Conservation (phyloP, 1,140 invertebrate species). For the Orchesella cincta region DNA sequence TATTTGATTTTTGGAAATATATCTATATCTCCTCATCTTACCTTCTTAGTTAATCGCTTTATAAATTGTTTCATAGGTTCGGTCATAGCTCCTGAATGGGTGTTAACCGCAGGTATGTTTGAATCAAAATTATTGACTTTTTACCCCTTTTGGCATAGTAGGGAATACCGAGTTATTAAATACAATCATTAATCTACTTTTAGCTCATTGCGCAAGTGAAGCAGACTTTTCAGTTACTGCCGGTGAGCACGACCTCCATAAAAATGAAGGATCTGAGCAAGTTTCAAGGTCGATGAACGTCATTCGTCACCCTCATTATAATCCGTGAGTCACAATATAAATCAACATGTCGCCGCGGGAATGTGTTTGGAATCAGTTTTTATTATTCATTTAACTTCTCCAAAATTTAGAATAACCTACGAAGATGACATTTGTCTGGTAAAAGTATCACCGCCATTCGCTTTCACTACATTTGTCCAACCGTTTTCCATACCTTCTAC, state of each 20-base stretch:
- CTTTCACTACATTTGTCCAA: background rate
- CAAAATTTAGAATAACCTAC: background rate
- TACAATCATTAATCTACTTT: background rate
- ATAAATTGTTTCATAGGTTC: background rate
- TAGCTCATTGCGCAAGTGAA: constrained; percentile 18
- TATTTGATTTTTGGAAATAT: background rate
- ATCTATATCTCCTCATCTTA: background rate
- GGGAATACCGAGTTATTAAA: background rate
- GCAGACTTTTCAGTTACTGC: constrained; percentile 49
- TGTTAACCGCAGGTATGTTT: constrained; percentile 18
- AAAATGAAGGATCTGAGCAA: constrained; percentile 58
- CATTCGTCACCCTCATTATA: constrained; percentile 59
- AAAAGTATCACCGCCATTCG: constrained; percentile 11
- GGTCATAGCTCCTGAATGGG: background rate
- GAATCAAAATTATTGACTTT: background rate
- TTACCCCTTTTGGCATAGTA: background rate
- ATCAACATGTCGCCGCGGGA: background rate
- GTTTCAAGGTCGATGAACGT: constrained; percentile 53
- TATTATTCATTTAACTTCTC: background rate
- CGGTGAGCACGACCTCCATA: constrained; percentile 54
- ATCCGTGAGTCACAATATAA: constrained; percentile 54
- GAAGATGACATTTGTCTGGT: constrained; percentile 24
- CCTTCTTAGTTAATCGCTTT: background rate
- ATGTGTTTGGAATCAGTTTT: background rate
- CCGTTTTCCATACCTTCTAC: background rate